A percentile compares a stretch with the other conserved stretches of the same genome.
phyloP scores from a whole-genome alignment of 2,888 invertebrate species.

The Spodoptera picta region DNA sequence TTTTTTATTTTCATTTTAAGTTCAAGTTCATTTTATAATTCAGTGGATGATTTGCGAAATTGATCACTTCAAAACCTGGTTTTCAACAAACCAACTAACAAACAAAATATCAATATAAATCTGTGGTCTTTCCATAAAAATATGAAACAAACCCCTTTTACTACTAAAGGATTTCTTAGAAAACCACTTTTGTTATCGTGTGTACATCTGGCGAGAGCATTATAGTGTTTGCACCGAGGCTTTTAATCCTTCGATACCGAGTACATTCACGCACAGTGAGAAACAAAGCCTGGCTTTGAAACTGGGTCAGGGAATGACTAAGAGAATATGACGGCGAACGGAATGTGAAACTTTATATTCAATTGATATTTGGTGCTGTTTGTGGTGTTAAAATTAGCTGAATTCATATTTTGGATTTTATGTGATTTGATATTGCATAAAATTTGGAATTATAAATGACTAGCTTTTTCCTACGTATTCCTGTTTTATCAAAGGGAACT shows the following conservation, averaged over 20 bases:
- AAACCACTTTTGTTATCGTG: constrained; percentile 30
- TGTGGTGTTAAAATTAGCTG: too few relatives aligned
- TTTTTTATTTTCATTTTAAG: too few relatives aligned
- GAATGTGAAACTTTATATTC: constrained; percentile 20
- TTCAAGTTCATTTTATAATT: too few relatives aligned
- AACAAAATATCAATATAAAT: too few relatives aligned
- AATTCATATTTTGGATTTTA: too few relatives aligned
- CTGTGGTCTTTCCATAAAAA: constrained; percentile 1
- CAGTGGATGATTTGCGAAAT: too few relatives aligned
- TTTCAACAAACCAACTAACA: too few relatives aligned
- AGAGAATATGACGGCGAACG: constrained; percentile 24
- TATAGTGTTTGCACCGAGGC: constrained; percentile 20
- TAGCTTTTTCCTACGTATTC: too few relatives aligned
- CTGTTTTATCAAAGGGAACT: too few relatives aligned
- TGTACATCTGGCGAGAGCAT: constrained; percentile 30
- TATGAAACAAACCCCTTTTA: constrained; percentile 22
- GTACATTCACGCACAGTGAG: constrained; percentile 37
- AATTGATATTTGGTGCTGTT: constrained; percentile 1
- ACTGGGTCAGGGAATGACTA: constrained; percentile 31
- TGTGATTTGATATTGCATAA: too few relatives aligned
- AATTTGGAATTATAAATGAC: too few relatives aligned
- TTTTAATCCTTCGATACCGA: constrained; percentile 17
- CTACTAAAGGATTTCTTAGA: constrained; percentile 21
- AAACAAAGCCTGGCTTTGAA: constrained; percentile 32
- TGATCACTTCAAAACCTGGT: too few relatives aligned